Evolutionary conservation across 2,797 vertebrate genomes (phyloP).

Genomic region (Bradypodion ventrale): DNA sequence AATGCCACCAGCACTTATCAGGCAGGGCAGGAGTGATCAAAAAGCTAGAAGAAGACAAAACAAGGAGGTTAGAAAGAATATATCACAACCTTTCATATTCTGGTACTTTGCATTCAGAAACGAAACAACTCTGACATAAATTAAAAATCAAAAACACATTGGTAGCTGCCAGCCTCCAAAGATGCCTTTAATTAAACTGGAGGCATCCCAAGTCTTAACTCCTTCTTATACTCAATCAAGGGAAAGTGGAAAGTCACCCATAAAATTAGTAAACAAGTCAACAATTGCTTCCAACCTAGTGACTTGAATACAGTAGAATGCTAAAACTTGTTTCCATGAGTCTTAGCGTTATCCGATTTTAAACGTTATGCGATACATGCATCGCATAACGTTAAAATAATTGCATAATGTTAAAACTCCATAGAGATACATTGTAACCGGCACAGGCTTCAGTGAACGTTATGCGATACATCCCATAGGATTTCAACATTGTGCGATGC

Average conservation of each 20-base stretch:
- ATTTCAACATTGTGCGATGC: too few relatives aligned
- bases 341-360: too few relatives aligned
- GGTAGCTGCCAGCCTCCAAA: neutral
- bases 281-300: conserved; percentile 9
- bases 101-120: neutral
- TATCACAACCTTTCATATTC: neutral
- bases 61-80: conserved; percentile 11
- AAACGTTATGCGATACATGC: too few relatives aligned
- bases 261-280: neutral
- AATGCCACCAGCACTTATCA: neutral
- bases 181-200: neutral
- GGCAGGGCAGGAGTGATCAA: neutral
- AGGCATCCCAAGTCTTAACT: neutral
- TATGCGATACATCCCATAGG: too few relatives aligned
- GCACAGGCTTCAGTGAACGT: too few relatives aligned
- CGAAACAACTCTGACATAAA: neutral
- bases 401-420: too few relatives aligned
- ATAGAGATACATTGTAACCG: too few relatives aligned
- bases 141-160: accelerated
- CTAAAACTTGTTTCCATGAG: too few relatives aligned
- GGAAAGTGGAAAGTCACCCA: neutral
- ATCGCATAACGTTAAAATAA: too few relatives aligned
- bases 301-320: too few relatives aligned
- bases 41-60: neutral
- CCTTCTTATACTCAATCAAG: neutral